Conservation (phyloP, 2,113 vertebrate genomes). For the Triplophysa siluroides region DNA sequence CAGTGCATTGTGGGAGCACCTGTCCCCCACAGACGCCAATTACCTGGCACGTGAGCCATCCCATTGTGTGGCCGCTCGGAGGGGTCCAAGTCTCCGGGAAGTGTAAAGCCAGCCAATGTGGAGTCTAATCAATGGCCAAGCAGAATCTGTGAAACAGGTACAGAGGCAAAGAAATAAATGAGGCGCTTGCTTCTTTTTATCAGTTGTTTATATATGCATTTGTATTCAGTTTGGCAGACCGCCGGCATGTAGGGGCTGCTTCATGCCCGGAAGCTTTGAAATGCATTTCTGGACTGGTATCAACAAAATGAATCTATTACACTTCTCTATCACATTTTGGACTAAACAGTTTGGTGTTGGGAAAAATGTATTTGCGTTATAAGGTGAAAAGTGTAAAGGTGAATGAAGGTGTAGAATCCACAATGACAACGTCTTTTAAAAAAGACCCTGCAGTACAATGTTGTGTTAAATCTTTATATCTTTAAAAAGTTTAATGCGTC, state of each 20-base stretch:
- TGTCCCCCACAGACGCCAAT: constrained; percentile 73
- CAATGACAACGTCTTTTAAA: no score
- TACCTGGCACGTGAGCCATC: constrained; percentile 67
- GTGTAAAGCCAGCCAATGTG: constrained; percentile 2
- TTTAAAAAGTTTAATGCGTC: no score
- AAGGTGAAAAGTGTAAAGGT: background rate
- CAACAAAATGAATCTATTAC: background rate
- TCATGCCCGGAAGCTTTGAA: background rate
- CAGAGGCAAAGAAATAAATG: constrained; percentile 5
- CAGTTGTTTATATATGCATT: constrained; percentile 18
- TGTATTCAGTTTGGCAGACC: background rate
- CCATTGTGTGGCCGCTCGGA: constrained; percentile 31
- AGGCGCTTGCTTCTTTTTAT: background rate
- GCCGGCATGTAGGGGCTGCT: background rate
- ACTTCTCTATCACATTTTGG: background rate
- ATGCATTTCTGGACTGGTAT: background rate
- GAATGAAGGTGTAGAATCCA: no score
- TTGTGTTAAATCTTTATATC: no score
- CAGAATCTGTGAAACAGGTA: constrained; percentile 12
- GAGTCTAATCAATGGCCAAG: constrained; percentile 24
- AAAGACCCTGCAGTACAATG: no score
- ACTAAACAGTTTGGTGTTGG: background rate
- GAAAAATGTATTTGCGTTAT: background rate
- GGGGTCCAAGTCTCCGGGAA: background rate
- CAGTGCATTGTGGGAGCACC: constrained; percentile 69